These are phyloP conservation scores for Drosophila kanekoi DNA, from an alignment of 2,888 invertebrate genomes.

Conservation along the genomic window DNA sequence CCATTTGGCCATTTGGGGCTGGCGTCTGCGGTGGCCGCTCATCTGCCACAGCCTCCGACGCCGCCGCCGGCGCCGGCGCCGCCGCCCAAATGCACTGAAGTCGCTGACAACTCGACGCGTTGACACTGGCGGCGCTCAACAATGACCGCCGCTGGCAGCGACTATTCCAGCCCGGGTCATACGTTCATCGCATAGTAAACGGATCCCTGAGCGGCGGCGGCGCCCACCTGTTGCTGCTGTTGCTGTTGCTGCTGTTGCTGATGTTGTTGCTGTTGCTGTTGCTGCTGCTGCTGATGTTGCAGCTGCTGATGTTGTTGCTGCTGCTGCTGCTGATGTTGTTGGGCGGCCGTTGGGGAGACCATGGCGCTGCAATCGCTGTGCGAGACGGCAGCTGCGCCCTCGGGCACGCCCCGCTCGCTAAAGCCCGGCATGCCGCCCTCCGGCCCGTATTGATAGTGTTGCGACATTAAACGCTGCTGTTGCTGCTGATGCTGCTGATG, in stretches of 20 bases:
- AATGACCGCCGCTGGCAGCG: slow-evolving; percentile 82
- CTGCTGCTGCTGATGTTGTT: slow-evolving; percentile 42
- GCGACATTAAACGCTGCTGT: slow-evolving; percentile 78
- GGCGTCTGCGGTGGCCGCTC: slow-evolving; percentile 41
- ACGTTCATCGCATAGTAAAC: slow-evolving; percentile 95
- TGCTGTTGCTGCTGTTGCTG: slow-evolving; percentile 37
- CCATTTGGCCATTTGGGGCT: too few species aligned
- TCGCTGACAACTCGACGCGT: slow-evolving; percentile 83
- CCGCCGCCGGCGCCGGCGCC: slow-evolving; percentile 28
- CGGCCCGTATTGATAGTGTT: slow-evolving; percentile 81
- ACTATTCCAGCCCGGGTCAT: slow-evolving; percentile 88
- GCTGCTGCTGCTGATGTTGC: slow-evolving; percentile 48
- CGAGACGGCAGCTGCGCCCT: slow-evolving; percentile 89
- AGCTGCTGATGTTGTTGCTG: slow-evolving; percentile 46
- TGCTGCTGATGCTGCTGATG: slow-evolving; percentile 74
- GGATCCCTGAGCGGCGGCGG: slow-evolving; percentile 83
- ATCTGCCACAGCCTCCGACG: slow-evolving; percentile 51
- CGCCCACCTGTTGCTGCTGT: slow-evolving; percentile 44
- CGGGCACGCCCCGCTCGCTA: slow-evolving; percentile 90
- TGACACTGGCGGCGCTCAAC: slow-evolving; percentile 84
- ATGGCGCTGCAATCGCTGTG: slow-evolving; percentile 81
- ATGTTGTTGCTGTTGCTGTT: slow-evolving; percentile 40
- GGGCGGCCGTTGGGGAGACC: slow-evolving; percentile 76
- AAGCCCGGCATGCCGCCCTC: slow-evolving; percentile 80
- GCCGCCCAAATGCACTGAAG: slow-evolving; percentile 80